Base-by-base conservation (phyloP, 2,888 invertebrate genomes). In the Mythimna impura region DNA sequence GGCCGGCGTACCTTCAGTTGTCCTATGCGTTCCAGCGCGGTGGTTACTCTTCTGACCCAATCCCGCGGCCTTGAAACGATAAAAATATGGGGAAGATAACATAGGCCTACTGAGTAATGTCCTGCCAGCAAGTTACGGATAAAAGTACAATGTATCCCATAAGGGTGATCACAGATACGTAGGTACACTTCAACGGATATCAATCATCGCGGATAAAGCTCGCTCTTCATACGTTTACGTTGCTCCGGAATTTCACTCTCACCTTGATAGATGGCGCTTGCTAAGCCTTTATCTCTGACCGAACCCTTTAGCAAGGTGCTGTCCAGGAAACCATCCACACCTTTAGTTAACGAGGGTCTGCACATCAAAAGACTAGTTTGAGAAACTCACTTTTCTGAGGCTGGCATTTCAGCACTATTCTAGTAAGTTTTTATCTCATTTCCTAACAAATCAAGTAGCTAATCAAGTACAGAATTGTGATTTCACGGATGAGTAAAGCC, bases 181-280 rank as follows among this genome's bases (percentile, higher is more conserved):
- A 52, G 34, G 67, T 40, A 50, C 57, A 60, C 57, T 72, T 67
- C 74, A 74, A 66, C 62, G 68, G 71, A 66, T 84, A 84, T 84
- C 84, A 81, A 78, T 84, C 84, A 84, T 76, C 47, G 70, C 36
- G 73, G 69, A 73, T 78, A 73, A 80, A 73, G 58, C 71, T 58
- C 34, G 30, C 68, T 72, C 47, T 36, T 76, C 80, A 80, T 83
- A 67, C 62, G 36, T 81, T 73, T 66, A 73, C 14, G 66, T 60
- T 57, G 55, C 60, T 57, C 58, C 54, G 52, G 62, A 83, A 71
- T 75, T 77, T 80, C 77, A 71, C 66, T 69, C 66, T 66, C 66
- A 66, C 64, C 71, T 43, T 78, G 72, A 86, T 86, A 86, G 78
- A 84, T 84, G 78, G 75, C 73, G 73, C 70, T 73, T 66, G 64